Conservation (phyloP, 2,797 vertebrate genomes). For the Chelon auratus region DNA sequence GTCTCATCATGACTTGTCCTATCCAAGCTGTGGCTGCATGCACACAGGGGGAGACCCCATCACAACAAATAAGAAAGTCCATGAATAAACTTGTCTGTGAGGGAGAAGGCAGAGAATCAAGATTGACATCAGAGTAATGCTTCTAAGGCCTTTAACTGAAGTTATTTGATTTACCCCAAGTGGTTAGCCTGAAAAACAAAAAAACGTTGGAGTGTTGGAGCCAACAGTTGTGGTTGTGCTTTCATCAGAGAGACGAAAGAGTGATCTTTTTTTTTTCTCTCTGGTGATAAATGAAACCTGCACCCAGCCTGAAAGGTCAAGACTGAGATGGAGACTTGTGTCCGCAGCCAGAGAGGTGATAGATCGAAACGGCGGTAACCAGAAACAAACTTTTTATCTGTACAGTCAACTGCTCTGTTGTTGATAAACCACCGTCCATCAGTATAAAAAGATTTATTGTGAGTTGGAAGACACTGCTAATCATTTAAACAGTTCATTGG, state of each 20-base stretch:
- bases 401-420: slow-evolving; percentile 32
- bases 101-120: slow-evolving; percentile 54
- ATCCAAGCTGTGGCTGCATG: slow-evolving; percentile 37
- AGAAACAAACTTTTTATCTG: slow-evolving; percentile 59
- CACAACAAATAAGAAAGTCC: slow-evolving; percentile 55
- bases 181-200: slow-evolving; percentile 1
- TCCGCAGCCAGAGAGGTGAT: slow-evolving; percentile 41
- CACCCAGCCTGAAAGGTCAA: slow-evolving; percentile 60
- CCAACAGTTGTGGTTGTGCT: slow-evolving; percentile 56
- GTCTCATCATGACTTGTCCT: slow-evolving; percentile 49
- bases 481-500: slow-evolving; percentile 34
- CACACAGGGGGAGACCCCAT: slow-evolving; percentile 49
- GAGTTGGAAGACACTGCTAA: slow-evolving; percentile 12
- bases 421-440: slow-evolving; percentile 37
- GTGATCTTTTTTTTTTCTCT: slow-evolving; percentile 62
- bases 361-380: slow-evolving; percentile 54
- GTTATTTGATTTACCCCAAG: slow-evolving; percentile 65
- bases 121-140: slow-evolving; percentile 38
- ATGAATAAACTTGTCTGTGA: slow-evolving; percentile 59
- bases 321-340: slow-evolving; percentile 58
- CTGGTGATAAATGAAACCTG: slow-evolving; percentile 75
- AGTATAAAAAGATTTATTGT: slow-evolving; percentile 30
- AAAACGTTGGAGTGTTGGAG: slow-evolving; percentile 9
- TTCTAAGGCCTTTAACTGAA: slow-evolving; percentile 42
- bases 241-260: slow-evolving; percentile 53